phyloP scores from a whole-genome alignment of 2,888 invertebrate genomes.

The Leptarthrus brevirostris region DNA sequence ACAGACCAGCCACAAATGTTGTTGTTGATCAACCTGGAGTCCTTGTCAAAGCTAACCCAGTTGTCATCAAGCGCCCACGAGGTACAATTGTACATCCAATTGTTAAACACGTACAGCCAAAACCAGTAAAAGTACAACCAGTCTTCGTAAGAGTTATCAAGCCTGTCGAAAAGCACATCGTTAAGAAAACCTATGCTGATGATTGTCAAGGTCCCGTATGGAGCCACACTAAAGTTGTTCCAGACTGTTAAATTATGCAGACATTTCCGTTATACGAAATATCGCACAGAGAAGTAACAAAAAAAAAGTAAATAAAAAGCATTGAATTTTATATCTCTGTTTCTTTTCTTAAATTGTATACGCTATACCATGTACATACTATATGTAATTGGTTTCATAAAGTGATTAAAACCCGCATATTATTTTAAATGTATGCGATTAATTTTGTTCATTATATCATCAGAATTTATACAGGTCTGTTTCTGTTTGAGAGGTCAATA shows the following conservation, averaged over 20 bases:
- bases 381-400: no score
- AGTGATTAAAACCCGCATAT: no score
- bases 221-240: constrained; percentile 36
- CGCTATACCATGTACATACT: no score
- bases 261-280: no score
- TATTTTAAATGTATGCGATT: no score
- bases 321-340: no score
- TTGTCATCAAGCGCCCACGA: constrained; percentile 65
- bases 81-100: constrained; percentile 64
- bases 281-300: no score
- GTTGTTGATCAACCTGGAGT: constrained; percentile 58
- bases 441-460: no score
- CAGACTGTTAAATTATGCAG: constrained; percentile 17
- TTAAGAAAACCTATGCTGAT: constrained; percentile 10
- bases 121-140: constrained; percentile 63
- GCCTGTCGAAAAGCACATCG: constrained; percentile 63
- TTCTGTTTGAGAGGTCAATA: no score
- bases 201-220: constrained; percentile 16
- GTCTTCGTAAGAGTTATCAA: constrained; percentile 66
- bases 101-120: constrained; percentile 64
- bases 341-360: no score
- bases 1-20: constrained; percentile 37
- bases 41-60: constrained; percentile 63
- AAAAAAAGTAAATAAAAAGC: no score
- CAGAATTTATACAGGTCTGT: no score